phyloP scores from a whole-genome alignment of 2,797 vertebrate species.

The Sylvilagus floridanus region DNA sequence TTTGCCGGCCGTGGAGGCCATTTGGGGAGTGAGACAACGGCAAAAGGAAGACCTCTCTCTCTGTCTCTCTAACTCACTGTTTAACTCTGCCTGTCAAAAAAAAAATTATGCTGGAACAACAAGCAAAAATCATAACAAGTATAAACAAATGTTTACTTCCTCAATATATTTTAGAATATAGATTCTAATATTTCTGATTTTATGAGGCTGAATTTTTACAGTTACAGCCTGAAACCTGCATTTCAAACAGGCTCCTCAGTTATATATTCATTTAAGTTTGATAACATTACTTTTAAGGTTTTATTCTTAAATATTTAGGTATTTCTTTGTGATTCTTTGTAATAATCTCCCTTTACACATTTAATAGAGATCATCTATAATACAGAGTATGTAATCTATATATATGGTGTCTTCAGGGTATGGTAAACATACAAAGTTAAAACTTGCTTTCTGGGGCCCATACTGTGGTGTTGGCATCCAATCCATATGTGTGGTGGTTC shows the following conservation, averaged over 20 bases:
- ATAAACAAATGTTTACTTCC: not conserved
- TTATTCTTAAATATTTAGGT: not conserved
- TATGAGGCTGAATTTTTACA: not conserved
- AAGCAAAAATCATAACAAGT: not conserved
- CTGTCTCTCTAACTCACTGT: too few relatives aligned
- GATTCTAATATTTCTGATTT: not conserved
- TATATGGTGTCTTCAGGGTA: not conserved
- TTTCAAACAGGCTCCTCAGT: not conserved
- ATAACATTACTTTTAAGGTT: not conserved
- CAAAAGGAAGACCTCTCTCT: too few relatives aligned
- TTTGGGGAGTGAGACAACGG: too few relatives aligned
- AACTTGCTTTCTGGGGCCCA: not conserved
- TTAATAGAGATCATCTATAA: not conserved
- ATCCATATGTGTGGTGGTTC: too few relatives aligned
- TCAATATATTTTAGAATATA: not conserved
- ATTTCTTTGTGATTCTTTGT: not conserved
- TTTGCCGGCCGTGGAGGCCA: too few relatives aligned
- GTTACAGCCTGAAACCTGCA: not conserved
- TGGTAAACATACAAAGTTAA: not conserved
- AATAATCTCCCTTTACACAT: conserved; percentile 1
- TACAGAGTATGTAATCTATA: not conserved
- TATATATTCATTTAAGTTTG: not conserved
- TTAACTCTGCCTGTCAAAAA: too few relatives aligned
- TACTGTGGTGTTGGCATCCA: too few relatives aligned
- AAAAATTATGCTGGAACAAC: not conserved